Conservation (phyloP, 1,140 invertebrate species). For the Drosophila simulans region DNA sequence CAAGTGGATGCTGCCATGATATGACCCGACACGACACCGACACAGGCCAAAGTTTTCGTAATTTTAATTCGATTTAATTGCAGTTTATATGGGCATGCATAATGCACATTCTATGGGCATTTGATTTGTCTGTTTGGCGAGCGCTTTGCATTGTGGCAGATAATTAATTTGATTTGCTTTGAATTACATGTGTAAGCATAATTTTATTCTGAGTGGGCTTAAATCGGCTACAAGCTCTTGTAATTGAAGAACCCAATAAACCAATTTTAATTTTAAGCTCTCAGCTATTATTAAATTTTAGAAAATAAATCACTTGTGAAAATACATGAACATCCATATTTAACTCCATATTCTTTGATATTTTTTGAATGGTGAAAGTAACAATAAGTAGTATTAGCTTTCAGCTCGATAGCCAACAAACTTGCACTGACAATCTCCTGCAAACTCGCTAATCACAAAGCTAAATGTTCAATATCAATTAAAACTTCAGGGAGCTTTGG, state of each 20-base stretch:
- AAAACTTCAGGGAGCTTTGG: not conserved
- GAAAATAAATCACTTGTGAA: not conserved
- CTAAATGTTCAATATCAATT: conserved; percentile 9
- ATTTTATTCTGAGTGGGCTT: conserved; percentile 40
- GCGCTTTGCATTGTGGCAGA: conserved; percentile 40
- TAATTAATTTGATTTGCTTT: conserved; percentile 70
- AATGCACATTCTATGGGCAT: conserved; percentile 20
- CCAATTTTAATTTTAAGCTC: not conserved
- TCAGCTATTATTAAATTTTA: not conserved
- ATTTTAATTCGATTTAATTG: conserved; percentile 63
- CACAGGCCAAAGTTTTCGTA: conserved; percentile 34
- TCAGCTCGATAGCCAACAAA: too few species aligned
- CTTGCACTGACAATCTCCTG: not conserved
- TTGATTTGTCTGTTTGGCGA: conserved; percentile 37
- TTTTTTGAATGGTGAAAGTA: too few species aligned
- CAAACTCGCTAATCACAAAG: conserved; percentile 8
- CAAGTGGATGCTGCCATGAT: conserved; percentile 32
- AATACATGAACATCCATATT: too few species aligned
- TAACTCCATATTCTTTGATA: too few species aligned
- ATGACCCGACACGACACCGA: conserved; percentile 2
- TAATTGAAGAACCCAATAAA: conserved; percentile 10
- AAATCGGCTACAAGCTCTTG: conserved; percentile 4
- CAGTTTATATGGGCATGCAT: conserved; percentile 27
- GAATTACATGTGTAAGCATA: conserved; percentile 45
- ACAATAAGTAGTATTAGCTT: too few species aligned